Evolutionary conservation across 2,888 invertebrate species (phyloP).

Genomic region (Nomada fucata): DNA sequence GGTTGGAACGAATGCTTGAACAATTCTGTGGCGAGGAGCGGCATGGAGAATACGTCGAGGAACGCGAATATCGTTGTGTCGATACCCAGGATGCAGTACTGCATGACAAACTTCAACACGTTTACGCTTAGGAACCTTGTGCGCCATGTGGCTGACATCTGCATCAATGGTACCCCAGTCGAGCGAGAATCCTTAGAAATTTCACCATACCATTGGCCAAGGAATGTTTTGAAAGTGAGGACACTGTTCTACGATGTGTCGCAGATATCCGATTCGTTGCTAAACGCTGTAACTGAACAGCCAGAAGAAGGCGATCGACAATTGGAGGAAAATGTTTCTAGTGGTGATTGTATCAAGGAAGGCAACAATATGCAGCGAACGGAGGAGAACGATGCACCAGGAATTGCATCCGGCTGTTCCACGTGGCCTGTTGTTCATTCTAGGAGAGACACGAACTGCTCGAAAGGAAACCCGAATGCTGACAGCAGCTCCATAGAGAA

Average conservation of each 20-base stretch:
- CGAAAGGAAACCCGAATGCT: conserved; percentile 17
- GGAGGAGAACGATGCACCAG: conserved; percentile 72
- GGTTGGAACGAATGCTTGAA: conserved; percentile 26
- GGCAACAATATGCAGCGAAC: conserved; percentile 63
- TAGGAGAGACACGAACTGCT: conserved; percentile 19
- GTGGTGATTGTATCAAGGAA: conserved; percentile 61
- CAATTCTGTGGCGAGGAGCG: conserved; percentile 28
- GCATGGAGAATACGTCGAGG: conserved; percentile 12
- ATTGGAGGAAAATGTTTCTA: conserved; percentile 70
- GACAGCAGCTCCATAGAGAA: conserved; percentile 22
- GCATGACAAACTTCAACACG: conserved; percentile 47
- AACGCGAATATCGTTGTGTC: conserved; percentile 14
- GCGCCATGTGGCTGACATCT: conserved; percentile 74
- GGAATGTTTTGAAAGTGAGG: conserved; percentile 38
- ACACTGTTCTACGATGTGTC: conserved; percentile 56
- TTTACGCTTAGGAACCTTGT: conserved; percentile 73
- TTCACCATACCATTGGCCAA: conserved; percentile 45
- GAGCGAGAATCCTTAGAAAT: conserved; percentile 54
- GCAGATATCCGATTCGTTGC: conserved; percentile 55
- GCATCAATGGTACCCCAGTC: conserved; percentile 52
- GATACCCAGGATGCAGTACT: conserved; percentile 35
- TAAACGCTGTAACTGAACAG: conserved; percentile 69
- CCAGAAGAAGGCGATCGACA: conserved; percentile 68
- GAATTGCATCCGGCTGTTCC: conserved; percentile 76
- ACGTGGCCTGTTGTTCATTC: conserved; percentile 63